Conservation (phyloP, 2,113 vertebrate genomes). For the Chaenogobius annularis region DNA sequence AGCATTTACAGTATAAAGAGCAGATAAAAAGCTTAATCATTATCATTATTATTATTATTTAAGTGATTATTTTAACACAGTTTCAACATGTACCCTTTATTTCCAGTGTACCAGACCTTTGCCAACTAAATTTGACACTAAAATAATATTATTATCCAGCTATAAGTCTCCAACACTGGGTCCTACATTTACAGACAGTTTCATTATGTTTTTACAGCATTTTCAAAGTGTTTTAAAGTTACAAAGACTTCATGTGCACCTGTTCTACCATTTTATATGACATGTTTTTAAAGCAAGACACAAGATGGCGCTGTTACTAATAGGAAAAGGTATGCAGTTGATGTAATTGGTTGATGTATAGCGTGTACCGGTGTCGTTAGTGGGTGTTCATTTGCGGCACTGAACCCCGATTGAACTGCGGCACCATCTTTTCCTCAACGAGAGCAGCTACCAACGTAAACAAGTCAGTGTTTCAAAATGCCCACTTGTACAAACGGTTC, state of each 20-base stretch:
- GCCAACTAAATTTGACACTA: neutral
- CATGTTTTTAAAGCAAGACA: neutral
- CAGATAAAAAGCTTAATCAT: neutral
- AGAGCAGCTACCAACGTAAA: too few species aligned
- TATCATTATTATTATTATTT: constrained; percentile 43
- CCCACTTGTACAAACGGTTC: too few species aligned
- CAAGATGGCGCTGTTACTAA: neutral
- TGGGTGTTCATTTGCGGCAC: too few species aligned
- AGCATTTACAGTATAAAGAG: constrained; percentile 59
- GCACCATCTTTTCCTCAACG: neutral
- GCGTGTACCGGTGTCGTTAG: too few species aligned
- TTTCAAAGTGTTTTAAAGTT: neutral
- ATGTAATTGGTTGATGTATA: neutral
- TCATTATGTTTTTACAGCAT: neutral
- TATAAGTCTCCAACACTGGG: neutral
- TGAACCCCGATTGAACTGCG: neutral
- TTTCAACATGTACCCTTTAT: constrained; percentile 37
- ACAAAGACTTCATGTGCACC: neutral
- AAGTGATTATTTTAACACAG: constrained; percentile 16
- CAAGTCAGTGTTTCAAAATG: too few species aligned
- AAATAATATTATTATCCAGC: neutral
- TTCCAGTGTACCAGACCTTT: constrained; percentile 31
- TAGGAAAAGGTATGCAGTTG: neutral
- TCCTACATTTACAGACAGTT: neutral
- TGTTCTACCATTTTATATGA: neutral